These are phyloP conservation scores for Adelosebastes latens DNA, from an alignment of 2,797 vertebrate genomes.

Conservation along the genomic window DNA sequence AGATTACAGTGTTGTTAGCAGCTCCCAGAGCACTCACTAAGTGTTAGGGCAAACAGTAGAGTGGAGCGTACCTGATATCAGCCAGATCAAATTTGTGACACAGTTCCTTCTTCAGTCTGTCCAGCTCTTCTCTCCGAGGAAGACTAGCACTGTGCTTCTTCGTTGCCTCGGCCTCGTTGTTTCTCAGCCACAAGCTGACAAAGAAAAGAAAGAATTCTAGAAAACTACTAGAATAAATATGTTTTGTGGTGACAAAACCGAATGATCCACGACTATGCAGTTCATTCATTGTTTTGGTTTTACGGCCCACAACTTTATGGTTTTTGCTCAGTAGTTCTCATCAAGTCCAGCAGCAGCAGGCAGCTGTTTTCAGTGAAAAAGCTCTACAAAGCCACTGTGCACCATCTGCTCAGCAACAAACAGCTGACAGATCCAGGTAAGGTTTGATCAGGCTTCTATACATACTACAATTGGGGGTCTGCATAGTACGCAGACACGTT, in stretches of 20 bases:
- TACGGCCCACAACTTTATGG: neutral
- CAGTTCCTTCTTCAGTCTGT: conserved; percentile 88
- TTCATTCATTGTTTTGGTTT: neutral
- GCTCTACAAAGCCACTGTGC: neutral
- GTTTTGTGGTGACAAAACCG: neutral
- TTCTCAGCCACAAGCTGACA: conserved; percentile 90
- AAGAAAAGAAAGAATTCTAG: neutral
- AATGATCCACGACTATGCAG: too few relatives aligned
- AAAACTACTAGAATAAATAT: neutral
- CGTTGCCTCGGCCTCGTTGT: conserved; percentile 85
- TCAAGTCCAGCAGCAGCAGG: neutral
- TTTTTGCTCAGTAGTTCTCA: neutral
- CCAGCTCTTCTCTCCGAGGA: conserved; percentile 89
- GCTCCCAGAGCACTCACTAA: neutral
- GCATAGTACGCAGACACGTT: too few relatives aligned
- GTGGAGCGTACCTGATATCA: conserved; percentile 88
- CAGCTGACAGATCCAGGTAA: neutral
- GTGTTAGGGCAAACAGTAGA: neutral
- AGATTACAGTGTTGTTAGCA: neutral
- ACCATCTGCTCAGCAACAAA: neutral
- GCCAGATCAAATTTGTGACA: conserved; percentile 85
- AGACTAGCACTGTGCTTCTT: conserved; percentile 89
- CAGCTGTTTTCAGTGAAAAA: neutral
- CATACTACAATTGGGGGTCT: too few relatives aligned
- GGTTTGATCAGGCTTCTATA: neutral